Evolutionary conservation across 2,888 invertebrate genomes (phyloP).

Genomic region (Drosophila austrosaltans): DNA sequence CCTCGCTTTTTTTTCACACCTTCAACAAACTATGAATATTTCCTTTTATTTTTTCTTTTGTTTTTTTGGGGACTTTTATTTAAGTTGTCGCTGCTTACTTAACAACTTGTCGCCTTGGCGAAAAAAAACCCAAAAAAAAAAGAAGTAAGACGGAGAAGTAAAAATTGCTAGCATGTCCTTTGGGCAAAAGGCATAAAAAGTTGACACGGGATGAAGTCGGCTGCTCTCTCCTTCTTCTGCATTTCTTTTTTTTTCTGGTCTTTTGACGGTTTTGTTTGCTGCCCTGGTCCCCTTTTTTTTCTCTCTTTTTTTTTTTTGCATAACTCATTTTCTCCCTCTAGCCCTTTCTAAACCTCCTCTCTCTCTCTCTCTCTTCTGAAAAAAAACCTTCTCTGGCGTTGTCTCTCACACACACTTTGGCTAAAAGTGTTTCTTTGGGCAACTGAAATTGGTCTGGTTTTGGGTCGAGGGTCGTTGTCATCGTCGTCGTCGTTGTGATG

Average conservation of each 20-base stretch:
- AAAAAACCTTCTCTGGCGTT: too few relatives aligned
- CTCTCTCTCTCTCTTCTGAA: constrained; percentile 35
- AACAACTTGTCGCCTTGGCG: constrained; percentile 71
- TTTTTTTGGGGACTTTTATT: constrained; percentile 49
- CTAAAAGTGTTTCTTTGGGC: constrained; percentile 21
- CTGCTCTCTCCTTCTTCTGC: constrained; percentile 19
- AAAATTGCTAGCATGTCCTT: constrained; percentile 67
- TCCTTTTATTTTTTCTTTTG: constrained; percentile 14
- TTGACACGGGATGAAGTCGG: constrained; percentile 60
- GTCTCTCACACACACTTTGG: constrained; percentile 57
- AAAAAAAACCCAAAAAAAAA: constrained; percentile 14
- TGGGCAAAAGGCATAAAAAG: constrained; percentile 69
- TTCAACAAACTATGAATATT: constrained; percentile 23
- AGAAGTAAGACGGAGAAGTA: constrained; percentile 10
- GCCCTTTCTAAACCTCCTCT: background rate
- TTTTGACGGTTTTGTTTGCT: constrained; percentile 44
- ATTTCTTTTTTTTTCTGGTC: constrained; percentile 12
- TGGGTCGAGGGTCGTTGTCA: constrained; percentile 41
- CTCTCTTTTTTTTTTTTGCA: constrained; percentile 58
- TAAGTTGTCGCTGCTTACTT: constrained; percentile 77
- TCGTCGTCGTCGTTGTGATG: constrained; percentile 56
- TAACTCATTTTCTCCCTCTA: constrained; percentile 53
- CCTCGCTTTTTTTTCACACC: constrained; percentile 70
- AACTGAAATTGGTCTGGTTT: constrained; percentile 50
- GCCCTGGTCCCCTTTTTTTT: constrained; percentile 25